Evolutionary conservation across 2,888 invertebrate genomes (phyloP).

Genomic region (Drosophila ustulata): DNA sequence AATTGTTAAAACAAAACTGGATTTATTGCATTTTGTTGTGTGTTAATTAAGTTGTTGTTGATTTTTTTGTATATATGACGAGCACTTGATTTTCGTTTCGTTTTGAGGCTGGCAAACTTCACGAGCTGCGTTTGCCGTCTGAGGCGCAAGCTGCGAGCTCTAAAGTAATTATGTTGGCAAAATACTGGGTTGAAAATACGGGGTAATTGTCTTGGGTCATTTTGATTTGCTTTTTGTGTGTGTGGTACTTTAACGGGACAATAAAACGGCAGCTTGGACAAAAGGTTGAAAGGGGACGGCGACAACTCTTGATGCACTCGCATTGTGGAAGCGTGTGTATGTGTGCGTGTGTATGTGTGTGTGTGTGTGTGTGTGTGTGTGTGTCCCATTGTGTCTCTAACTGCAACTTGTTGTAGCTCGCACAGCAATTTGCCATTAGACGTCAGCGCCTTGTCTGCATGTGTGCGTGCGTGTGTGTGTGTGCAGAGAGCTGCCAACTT

Average conservation of each 20-base stretch:
- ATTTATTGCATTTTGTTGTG: background rate
- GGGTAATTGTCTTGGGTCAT: constrained; percentile 36
- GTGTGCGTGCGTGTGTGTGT: constrained; percentile 15
- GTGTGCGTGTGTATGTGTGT: background rate
- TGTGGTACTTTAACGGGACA: constrained; percentile 21
- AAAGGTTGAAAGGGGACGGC: constrained; percentile 2
- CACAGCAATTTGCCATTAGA: constrained; percentile 58
- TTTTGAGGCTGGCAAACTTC: constrained; percentile 34
- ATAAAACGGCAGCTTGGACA: constrained; percentile 13
- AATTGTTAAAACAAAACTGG: constrained; percentile 2
- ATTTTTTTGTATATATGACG: background rate
- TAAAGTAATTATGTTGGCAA: constrained; percentile 67
- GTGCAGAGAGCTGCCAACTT: constrained; percentile 44
- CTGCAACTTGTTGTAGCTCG: constrained; percentile 63
- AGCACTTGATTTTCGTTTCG: constrained; percentile 5
- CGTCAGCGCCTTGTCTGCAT: constrained; percentile 14
- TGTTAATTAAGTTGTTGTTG: background rate
- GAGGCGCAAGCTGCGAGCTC: constrained; percentile 45
- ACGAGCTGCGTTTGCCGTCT: constrained; percentile 63
- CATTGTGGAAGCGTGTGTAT: constrained; percentile 24
- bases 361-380: constrained; percentile 20
- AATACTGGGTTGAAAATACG: constrained; percentile 50
- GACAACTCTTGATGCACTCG: constrained; percentile 41
- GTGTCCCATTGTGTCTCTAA: constrained; percentile 42
- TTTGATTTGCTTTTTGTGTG: constrained; percentile 2